Conservation (phyloP, 2,888 invertebrate genomes). For the Phyto melanocephala region DNA sequence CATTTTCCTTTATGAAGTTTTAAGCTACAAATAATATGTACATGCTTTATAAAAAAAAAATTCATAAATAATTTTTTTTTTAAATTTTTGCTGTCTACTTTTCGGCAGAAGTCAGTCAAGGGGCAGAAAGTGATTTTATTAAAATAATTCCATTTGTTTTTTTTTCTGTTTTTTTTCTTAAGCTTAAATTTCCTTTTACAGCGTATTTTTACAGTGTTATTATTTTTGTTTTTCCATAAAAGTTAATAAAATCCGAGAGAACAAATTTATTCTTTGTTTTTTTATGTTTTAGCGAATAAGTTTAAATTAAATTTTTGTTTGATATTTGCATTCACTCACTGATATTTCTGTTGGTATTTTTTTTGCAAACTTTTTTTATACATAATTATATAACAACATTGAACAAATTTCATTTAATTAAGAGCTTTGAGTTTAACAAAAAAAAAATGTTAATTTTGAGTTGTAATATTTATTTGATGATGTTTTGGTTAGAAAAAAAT, state of each 20-base stretch:
- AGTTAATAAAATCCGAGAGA: slow-evolving; percentile 19
- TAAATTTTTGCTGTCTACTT: not conserved
- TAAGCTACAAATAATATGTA: no score
- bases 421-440: not conserved
- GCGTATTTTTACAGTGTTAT: not conserved
- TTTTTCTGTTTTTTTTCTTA: not conserved
- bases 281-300: slow-evolving; percentile 28
- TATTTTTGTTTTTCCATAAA: not conserved
- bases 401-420: not conserved
- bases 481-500: no score
- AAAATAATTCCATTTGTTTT: slow-evolving; percentile 36
- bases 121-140: slow-evolving; percentile 28
- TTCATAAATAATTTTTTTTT: slow-evolving; percentile 19
- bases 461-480: no score
- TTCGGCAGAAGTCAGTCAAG: not conserved
- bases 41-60: no score
- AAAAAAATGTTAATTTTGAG: no score
- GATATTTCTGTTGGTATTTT: not conserved
- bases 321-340: not conserved
- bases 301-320: slow-evolving; percentile 34
- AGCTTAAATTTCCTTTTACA: slow-evolving; percentile 18
- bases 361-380: not conserved
- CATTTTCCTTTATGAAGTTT: not conserved
- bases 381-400: not conserved
- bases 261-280: not conserved